Base-by-base conservation (phyloP, 2,113 vertebrate species). In the Zapornia atra region DNA sequence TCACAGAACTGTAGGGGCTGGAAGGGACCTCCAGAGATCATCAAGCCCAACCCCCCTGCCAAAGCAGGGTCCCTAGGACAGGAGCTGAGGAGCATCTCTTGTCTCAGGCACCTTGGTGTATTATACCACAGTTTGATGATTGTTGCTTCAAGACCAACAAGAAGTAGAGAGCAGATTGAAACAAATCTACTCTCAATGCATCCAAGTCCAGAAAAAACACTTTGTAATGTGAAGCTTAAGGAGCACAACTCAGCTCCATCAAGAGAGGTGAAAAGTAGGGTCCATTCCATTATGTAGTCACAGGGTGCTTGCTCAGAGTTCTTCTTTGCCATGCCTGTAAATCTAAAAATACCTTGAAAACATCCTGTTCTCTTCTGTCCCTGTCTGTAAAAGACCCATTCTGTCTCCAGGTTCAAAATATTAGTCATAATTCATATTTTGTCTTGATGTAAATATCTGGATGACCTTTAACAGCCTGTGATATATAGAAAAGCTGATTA, bases 381-480 rank as follows among this genome's bases (percentile, higher is more conserved):
- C 82, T 90, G 36, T 59, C 79, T 76, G 88, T 44, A 77, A 83
- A 22, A 65, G 89, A 77, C 84, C 17, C 10, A 54, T 54, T 82
- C 71, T 53, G 40, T 73, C 63, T 88, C 82, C 44, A 40, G 25
- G 36, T 70, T 82, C 3, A 1, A 86, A 95, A 63, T 88, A 77
- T 33, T 80, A 53, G 24, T 54, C 40, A 82, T 93, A 63, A 65
- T 70, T 96, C 68, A 70, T n/a, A n/a, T 93, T 94, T 92, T 94
- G 92, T 33, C 26, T 82, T 80, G 79, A 68, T 36, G 31, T 48
- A 76, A 79, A 11, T 80, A 82, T 40, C 82, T 77, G 54, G 6
- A 22, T 94, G 96, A 95, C 95, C 94, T 97, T 97, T 93, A 93
- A 26, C 75, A 90, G 90, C 54, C 85, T 90, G 59, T 85, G 86